Evolutionary conservation across 2,797 vertebrate genomes (phyloP).

Genomic region (Chiroxiphia lanceolata): DNA sequence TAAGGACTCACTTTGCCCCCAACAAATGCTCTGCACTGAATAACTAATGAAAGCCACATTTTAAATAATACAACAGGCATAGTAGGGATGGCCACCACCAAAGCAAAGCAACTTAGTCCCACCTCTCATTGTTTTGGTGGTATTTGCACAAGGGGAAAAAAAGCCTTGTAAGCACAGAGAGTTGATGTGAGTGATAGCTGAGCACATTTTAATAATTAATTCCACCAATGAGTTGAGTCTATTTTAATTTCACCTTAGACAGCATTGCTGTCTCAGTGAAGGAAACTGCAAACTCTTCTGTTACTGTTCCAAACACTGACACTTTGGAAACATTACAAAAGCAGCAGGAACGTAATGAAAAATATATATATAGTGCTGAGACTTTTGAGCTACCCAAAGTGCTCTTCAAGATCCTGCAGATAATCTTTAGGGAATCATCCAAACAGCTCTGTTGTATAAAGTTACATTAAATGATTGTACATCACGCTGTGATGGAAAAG

Average conservation of each 20-base stretch:
- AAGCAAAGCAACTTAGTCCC: not conserved
- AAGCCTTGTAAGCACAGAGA: not conserved
- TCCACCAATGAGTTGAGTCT: slow-evolving; percentile 29
- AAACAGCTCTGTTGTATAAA: not conserved
- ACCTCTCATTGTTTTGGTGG: not conserved
- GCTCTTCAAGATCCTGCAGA: slow-evolving; percentile 32
- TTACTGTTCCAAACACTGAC: not conserved
- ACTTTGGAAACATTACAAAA: slow-evolving; percentile 39
- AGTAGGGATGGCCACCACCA: not conserved
- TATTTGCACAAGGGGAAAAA: not conserved
- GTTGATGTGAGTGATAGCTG: not conserved
- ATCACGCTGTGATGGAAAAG: slow-evolving; percentile 7
- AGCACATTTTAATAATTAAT: slow-evolving; percentile 52
- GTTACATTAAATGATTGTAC: not conserved
- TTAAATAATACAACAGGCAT: slow-evolving; percentile 34
- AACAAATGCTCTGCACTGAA: not conserved
- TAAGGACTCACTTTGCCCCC: not conserved
- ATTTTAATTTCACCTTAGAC: slow-evolving; percentile 56
- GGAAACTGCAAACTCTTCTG: not conserved
- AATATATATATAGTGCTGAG: not conserved
- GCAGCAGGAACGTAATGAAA: slow-evolving; percentile 52
- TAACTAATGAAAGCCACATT: not conserved
- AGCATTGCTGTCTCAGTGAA: not conserved
- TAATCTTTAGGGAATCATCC: slow-evolving; percentile 46
- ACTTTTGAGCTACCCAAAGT: slow-evolving; percentile 17